phyloP scores from a whole-genome alignment of 2,113 vertebrate species.

The Zosterops pallidus region DNA sequence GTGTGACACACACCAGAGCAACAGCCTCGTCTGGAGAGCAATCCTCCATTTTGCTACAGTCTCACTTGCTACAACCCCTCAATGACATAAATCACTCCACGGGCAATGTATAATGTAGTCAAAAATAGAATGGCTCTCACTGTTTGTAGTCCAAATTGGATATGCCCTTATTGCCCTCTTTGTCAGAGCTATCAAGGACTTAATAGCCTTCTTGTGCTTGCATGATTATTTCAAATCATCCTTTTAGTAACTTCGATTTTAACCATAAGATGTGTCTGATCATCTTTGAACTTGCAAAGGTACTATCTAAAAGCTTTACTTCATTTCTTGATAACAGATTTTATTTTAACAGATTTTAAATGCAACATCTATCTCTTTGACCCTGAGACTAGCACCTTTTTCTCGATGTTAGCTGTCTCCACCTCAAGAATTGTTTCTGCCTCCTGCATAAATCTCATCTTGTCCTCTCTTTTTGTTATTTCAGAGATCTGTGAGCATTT shows the following conservation, averaged over 20 bases:
- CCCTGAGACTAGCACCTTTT: neutral
- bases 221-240: slow-evolving; percentile 13
- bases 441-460: neutral
- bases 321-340: neutral
- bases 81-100: neutral
- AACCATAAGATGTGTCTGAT: neutral
- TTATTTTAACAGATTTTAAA: neutral
- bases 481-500: neutral
- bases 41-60: neutral
- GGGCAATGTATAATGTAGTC: neutral
- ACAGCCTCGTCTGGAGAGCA: neutral
- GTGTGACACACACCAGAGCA: neutral
- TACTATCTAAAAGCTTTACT: neutral
- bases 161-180: slow-evolving; percentile 15
- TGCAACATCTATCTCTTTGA: neutral
- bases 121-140: neutral
- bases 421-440: neutral
- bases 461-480: neutral
- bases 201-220: neutral
- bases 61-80: neutral
- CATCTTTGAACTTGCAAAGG: neutral
- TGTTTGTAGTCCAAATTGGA: neutral
- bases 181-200: neutral
- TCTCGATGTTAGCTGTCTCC: accelerated
- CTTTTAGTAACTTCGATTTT: slow-evolving; percentile 2